Evolutionary conservation across 2,113 vertebrate genomes (phyloP), one percentile per base, ranked within the genome.

Genomic region (Pontoporia blainvillei): DNA sequence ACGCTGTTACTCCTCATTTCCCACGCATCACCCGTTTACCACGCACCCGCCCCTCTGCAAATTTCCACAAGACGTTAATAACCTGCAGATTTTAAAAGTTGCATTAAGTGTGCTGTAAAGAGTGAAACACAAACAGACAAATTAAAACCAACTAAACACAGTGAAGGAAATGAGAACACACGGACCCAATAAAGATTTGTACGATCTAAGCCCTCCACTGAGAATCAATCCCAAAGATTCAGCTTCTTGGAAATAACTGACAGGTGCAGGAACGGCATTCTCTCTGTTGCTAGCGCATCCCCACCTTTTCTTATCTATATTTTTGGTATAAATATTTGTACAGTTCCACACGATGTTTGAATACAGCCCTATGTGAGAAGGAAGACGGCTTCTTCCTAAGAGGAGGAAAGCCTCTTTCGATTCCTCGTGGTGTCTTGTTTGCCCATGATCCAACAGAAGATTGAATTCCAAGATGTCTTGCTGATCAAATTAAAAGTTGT

Each of bases 401-500:
- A 98, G 98, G 98, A 98, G 91, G 98, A 98, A 76, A 98, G 98
- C 98, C 98, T 98, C 98, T 98, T 97, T 96, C 98, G 18, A 91
- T 97, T 98, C 98, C 97, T 98, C 97, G 97, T 97, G 98, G 98
- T 98, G 99, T 98, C 98, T 98, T 97, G 98, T 98, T 98, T 97
- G 97, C 98, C 98, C 98, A 96, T 97, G 98, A 98, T 98, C 98
- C 99, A 99, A 99, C 98, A 98, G 98, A 99, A 99, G 98, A 98
- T 97, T 99, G 98, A 99, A 98, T 99, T 99, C 98, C 99, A 98
- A 98, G 99, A 99, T 99, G 99, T 99, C 99, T 99, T 98, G 99
- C 98, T 99, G 99, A 99, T 99, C 98, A 99, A 99, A 99, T 99
- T 98, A 99, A 99, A 99, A 99, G 98, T 99, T 99, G 99, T 99